phyloP scores from a whole-genome alignment of 37 sponge, comb jelly and placozoan species.

The Diacarnus erythraeanus region DNA sequence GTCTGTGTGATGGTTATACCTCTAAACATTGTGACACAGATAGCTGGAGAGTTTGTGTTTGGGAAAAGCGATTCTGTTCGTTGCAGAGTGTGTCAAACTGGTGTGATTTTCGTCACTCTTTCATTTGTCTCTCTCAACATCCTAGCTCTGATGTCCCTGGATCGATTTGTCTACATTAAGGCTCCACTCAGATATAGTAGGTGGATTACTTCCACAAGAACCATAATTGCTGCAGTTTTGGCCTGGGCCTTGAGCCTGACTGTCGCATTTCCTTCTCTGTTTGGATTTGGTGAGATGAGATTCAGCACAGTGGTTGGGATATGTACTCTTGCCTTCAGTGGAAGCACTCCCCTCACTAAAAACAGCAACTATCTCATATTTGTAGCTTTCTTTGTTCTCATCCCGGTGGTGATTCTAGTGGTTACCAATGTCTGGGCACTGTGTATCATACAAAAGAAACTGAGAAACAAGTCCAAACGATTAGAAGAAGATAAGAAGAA shows the following conservation, averaged over 20 bases:
- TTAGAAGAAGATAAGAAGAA: not conserved
- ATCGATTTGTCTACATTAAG: constrained; percentile 36
- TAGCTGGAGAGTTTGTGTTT: constrained; percentile 2
- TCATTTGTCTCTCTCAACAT: not conserved
- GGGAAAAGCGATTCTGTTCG: not conserved
- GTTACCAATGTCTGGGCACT: constrained; percentile 20
- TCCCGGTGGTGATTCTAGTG: constrained; percentile 35
- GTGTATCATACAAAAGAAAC: not conserved
- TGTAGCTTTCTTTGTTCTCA: constrained; percentile 14
- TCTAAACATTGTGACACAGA: not conserved
- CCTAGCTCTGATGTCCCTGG: constrained; percentile 52
- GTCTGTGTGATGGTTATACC: not conserved
- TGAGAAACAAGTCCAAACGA: not conserved
- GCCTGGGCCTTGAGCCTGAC: constrained; percentile 19
- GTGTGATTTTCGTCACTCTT: not conserved
- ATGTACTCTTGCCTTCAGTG: constrained; percentile 15
- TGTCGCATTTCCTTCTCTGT: constrained; percentile 30
- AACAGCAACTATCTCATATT: constrained; percentile 41
- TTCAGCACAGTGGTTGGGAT: constrained; percentile 26
- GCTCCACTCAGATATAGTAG: constrained; percentile 39
- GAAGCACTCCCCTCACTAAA: not conserved
- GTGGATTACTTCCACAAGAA: not conserved
- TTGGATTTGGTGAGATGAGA: constrained; percentile 52
- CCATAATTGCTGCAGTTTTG: not conserved
- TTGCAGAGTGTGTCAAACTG: not conserved